A percentile compares a stretch with the other conserved stretches of the same genome.
phyloP scores from a whole-genome alignment of 2,113 vertebrate genomes.

The cat (Felis catus) region DNA sequence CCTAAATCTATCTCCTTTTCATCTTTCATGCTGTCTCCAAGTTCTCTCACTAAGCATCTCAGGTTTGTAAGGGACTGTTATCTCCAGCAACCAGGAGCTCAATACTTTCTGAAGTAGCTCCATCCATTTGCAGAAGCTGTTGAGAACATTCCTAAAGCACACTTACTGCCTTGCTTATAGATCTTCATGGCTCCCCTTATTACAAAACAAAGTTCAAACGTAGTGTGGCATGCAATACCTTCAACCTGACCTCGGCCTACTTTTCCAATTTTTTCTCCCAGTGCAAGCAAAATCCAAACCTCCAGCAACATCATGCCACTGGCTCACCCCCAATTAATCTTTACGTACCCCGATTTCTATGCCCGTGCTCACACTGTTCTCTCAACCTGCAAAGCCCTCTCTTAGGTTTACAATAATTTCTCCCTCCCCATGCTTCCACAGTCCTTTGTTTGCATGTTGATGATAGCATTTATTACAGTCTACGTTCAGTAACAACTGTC shows the following conservation, averaged over 20 bases:
- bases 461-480: background rate
- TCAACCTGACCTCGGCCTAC: background rate
- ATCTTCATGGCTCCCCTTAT: background rate
- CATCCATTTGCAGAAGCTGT: constrained; percentile 11
- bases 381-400: background rate
- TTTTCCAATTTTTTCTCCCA: constrained; percentile 30
- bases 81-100: constrained; percentile 24
- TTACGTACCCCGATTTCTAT: background rate
- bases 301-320: background rate
- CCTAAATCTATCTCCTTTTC: background rate
- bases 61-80: constrained; percentile 23
- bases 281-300: constrained; percentile 27
- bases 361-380: background rate
- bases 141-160: constrained; percentile 31
- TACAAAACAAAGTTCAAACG: constrained; percentile 43
- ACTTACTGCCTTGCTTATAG: background rate
- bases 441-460: background rate
- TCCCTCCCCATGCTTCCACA: background rate
- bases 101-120: constrained; percentile 23
- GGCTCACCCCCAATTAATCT: background rate
- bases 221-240: background rate
- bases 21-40: constrained; percentile 5
- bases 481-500: background rate
- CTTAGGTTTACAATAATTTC: background rate
- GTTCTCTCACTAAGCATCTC: constrained; percentile 24